phyloP scores from a whole-genome alignment of 1,140 invertebrate genomes.

The Zaprionus vittiger region DNA sequence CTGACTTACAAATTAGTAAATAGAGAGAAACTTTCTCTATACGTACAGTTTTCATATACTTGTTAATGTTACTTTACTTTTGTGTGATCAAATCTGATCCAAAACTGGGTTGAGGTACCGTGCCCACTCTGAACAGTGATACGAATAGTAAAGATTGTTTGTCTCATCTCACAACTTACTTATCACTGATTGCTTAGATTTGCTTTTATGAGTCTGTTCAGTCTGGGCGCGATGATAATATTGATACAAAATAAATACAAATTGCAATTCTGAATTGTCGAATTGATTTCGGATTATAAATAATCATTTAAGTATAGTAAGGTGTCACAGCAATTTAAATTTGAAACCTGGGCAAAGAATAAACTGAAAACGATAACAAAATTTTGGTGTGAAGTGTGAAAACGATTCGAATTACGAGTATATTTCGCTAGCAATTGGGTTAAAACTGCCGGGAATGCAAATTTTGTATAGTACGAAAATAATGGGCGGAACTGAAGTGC shows the following conservation, averaged over 20 bases:
- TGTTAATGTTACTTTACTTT: conserved; percentile 27
- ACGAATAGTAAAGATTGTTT: not conserved
- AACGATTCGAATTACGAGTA: conserved; percentile 40
- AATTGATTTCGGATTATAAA: conserved; percentile 54
- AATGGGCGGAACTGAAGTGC: conserved; percentile 55
- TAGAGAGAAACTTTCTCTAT: conserved; percentile 27
- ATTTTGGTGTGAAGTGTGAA: conserved; percentile 55
- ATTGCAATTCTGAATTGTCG: conserved; percentile 55
- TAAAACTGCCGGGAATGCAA: conserved; percentile 75
- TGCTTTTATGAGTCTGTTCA: conserved; percentile 24
- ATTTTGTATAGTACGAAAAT: conserved; percentile 46
- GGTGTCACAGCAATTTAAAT: conserved; percentile 74
- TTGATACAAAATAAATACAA: conserved; percentile 69
- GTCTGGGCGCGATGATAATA: conserved; percentile 36
- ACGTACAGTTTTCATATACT: conserved; percentile 37
- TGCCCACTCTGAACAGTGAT: conserved; percentile 34
- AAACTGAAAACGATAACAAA: conserved; percentile 46
- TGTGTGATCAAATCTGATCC: conserved; percentile 22
- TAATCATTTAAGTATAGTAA: conserved; percentile 77
- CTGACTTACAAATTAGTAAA: conserved; percentile 63
- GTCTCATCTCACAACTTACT: not conserved
- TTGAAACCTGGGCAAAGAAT: conserved; percentile 50
- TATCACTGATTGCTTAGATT: not conserved
- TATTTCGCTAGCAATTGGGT: conserved; percentile 35
- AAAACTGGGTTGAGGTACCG: not conserved